Percentiles rank a stretch among this genome's conserved stretches.
These are phyloP conservation scores for Chaenodraco wilsoni DNA, from an alignment of 2,797 vertebrate species.

Conservation along the genomic window DNA sequence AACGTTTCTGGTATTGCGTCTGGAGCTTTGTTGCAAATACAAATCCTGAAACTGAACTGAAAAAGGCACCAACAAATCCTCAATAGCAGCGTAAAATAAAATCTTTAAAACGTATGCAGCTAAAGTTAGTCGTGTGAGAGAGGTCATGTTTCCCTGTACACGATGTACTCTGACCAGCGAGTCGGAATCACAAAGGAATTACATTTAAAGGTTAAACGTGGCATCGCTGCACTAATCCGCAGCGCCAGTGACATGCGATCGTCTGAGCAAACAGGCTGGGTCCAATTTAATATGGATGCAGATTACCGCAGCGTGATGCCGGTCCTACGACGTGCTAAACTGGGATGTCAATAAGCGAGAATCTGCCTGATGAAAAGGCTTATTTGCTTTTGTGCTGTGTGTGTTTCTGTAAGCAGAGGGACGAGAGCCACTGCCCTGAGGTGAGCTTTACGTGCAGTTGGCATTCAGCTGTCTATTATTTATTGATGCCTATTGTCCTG, in stretches of 20 bases:
- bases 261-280: constrained; percentile 58
- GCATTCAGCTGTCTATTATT: constrained; percentile 66
- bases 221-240: constrained; percentile 47
- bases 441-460: constrained; percentile 50
- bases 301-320: constrained; percentile 27
- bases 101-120: background rate
- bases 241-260: constrained; percentile 58
- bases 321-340: background rate
- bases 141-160: background rate
- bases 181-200: constrained; percentile 57
- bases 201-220: constrained; percentile 62
- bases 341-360: constrained; percentile 24
- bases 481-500: constrained; percentile 69
- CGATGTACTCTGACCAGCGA: background rate
- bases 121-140: too few species aligned
- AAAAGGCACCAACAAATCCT: background rate
- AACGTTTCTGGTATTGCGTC: background rate
- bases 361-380: constrained; percentile 58
- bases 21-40: background rate
- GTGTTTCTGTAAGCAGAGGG: constrained; percentile 53
- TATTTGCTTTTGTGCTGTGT: constrained; percentile 63
- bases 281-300: constrained; percentile 59
- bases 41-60: background rate
- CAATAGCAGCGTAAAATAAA: too few species aligned
- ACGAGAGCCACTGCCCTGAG: constrained; percentile 38